Percentiles rank a stretch among this genome's conserved stretches.
Conservation (phyloP, 2,888 invertebrate genomes). For the Acanthosoma haemorrhoidale region DNA sequence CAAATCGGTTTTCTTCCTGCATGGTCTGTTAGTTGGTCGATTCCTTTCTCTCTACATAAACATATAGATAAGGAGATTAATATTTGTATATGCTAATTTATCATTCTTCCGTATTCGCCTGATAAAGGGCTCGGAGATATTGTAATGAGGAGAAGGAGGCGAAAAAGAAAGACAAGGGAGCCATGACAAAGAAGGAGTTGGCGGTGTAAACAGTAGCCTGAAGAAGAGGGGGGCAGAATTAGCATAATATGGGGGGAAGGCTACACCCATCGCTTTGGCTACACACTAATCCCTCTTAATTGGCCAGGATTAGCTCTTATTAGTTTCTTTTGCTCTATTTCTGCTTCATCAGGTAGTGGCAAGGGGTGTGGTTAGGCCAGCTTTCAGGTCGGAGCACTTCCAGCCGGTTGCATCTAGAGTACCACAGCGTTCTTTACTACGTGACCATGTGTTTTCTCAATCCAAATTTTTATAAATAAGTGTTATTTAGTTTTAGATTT, state of each 20-base stretch:
- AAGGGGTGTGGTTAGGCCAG: no score
- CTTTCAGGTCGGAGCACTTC: no score
- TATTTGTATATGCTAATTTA: constrained; percentile 6
- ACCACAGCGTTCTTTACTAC: no score
- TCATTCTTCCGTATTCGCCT: not conserved
- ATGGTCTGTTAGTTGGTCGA: no score
- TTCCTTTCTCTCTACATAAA: no score
- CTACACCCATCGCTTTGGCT: not conserved
- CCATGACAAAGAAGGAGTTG: not conserved
- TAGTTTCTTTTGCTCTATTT: not conserved
- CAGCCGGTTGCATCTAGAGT: no score
- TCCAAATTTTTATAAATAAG: no score
- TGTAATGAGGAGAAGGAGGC: not conserved
- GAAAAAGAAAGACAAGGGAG: not conserved
- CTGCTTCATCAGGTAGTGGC: not conserved
- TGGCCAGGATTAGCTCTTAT: not conserved
- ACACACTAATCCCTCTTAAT: not conserved
- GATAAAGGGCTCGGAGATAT: not conserved
- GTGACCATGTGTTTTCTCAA: no score
- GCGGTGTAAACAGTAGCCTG: constrained; percentile 12
- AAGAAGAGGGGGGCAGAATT: not conserved
- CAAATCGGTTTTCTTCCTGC: no score
- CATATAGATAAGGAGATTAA: constrained; percentile 6
- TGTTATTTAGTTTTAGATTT: no score
- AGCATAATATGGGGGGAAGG: not conserved